Evolutionary conservation across 2,797 vertebrate species (phyloP).

Genomic region (Acrossocheilus fasciatus): DNA sequence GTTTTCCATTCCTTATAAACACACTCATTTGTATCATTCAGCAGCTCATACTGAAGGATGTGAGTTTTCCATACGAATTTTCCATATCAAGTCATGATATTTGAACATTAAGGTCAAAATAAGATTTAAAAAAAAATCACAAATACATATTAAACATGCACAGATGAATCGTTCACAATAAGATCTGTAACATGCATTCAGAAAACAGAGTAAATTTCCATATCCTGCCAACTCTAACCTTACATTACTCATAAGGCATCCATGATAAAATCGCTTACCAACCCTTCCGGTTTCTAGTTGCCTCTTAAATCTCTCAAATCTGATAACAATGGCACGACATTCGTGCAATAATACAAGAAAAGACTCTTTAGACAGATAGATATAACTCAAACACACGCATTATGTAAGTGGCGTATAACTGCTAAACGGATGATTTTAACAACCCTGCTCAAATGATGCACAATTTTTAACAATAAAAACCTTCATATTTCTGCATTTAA

Average conservation of each 20-base stretch:
- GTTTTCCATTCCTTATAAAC: constrained; percentile 51
- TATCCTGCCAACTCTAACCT: neutral
- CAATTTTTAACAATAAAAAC: too few species aligned
- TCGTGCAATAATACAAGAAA: neutral
- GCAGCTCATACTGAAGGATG: neutral
- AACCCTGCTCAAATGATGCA: too few species aligned
- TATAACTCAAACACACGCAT: neutral
- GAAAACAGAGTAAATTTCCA: neutral
- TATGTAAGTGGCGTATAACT: neutral
- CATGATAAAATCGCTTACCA: neutral
- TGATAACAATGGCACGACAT: neutral
- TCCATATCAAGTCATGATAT: neutral
- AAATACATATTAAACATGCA: neutral
- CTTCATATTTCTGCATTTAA: too few species aligned
- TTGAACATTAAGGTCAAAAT: neutral
- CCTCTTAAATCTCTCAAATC: neutral
- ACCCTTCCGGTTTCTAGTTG: neutral
- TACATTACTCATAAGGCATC: neutral
- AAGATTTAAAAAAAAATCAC: neutral
- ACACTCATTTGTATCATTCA: constrained; percentile 5
- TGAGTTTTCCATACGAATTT: constrained; percentile 61
- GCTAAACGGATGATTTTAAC: too few species aligned
- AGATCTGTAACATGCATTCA: neutral
- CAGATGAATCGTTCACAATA: neutral
- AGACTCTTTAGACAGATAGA: neutral